Percentiles rank a stretch among this genome's conserved stretches.
Conservation (phyloP, 2,797 vertebrate genomes). For the Ctenochaetus hawaiiensis region DNA sequence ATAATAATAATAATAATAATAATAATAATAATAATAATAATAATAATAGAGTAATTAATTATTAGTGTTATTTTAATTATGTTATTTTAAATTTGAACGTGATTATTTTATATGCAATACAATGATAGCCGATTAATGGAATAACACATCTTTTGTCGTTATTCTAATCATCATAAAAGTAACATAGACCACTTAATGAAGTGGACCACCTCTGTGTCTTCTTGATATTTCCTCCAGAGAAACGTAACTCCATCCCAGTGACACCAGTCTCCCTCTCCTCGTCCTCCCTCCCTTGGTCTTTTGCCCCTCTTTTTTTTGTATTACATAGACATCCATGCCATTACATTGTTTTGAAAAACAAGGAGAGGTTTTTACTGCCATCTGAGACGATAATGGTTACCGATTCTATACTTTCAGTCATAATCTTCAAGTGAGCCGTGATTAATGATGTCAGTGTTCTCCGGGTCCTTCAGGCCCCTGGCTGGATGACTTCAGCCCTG, state of each 20-base stretch:
- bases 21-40: no score
- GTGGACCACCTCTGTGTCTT: constrained; percentile 48
- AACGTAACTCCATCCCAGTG: constrained; percentile 63
- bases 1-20: no score
- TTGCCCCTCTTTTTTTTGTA: not conserved
- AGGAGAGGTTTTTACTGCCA: constrained; percentile 86
- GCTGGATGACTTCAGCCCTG: constrained; percentile 83
- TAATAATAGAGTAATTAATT: no score
- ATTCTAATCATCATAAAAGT: no score
- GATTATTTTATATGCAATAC: no score
- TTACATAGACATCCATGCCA: constrained; percentile 40
- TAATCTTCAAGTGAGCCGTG: constrained; percentile 92
- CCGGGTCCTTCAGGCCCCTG: constrained; percentile 75
- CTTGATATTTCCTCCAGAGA: constrained; percentile 54
- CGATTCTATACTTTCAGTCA: constrained; percentile 90
- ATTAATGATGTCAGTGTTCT: constrained; percentile 88
- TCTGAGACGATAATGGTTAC: constrained; percentile 90
- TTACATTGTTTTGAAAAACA: constrained; percentile 87
- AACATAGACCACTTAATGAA: not conserved
- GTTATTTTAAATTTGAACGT: not conserved
- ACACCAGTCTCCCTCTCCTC: constrained; percentile 42
- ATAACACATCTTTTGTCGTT: no score
- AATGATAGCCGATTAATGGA: no score
- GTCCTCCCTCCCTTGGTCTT: not conserved
- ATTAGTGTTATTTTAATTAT: not conserved